Percentiles rank a stretch among this genome's conserved stretches.
These are phyloP conservation scores for Periophthalmus magnuspinnatus DNA, from an alignment of 2,797 vertebrate genomes.

Conservation along the genomic window DNA sequence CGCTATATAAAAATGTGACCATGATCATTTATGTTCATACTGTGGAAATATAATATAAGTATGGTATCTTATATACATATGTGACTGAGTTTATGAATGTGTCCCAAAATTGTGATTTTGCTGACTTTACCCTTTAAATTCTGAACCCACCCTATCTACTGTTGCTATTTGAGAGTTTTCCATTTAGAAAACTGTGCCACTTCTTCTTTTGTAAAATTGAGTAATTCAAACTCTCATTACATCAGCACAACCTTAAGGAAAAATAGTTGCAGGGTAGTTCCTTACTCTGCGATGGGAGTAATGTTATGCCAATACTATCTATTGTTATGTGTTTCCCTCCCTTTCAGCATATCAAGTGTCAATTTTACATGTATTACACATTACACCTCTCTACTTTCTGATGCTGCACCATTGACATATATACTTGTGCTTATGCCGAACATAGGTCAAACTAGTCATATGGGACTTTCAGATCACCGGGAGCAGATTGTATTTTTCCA, in stretches of 20 bases:
- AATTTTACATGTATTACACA: not conserved
- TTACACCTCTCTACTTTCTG: not conserved
- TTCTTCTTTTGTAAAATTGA: not conserved
- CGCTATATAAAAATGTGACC: too few relatives aligned
- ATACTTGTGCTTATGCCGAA: constrained; percentile 19
- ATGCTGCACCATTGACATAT: not conserved
- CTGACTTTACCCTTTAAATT: not conserved
- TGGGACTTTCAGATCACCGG: constrained; percentile 46
- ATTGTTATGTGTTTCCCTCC: not conserved
- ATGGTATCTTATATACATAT: not conserved
- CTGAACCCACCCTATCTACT: not conserved
- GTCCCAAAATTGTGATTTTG: not conserved
- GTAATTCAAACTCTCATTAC: constrained; percentile 3
- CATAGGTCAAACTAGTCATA: constrained; percentile 34
- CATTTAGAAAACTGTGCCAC: constrained; percentile 5
- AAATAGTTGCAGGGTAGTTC: not conserved
- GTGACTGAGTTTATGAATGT: not conserved
- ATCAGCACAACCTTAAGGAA: not conserved
- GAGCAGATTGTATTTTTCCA: constrained; percentile 52
- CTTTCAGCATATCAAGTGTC: not conserved
- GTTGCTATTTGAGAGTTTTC: constrained; percentile 6
- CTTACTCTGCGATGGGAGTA: not conserved
- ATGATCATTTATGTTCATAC: too few relatives aligned
- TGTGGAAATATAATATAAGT: not conserved
- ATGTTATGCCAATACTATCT: not conserved